Conservation (phyloP, 2,797 vertebrate species). For the Muraenolepis orangiensis region DNA sequence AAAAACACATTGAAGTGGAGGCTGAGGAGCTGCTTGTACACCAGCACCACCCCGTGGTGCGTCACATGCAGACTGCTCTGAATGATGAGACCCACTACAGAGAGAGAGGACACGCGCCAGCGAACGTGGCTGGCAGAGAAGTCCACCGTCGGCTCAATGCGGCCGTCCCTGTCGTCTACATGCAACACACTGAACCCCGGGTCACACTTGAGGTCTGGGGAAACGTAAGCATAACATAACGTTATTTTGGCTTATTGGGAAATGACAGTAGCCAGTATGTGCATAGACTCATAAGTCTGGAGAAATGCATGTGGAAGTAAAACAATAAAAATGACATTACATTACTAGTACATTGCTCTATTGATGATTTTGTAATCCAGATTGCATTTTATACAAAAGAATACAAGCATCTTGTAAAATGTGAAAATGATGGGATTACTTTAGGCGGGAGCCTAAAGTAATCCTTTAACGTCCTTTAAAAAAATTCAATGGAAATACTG, state of each 20-base stretch:
- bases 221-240: neutral
- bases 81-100: conserved; percentile 81
- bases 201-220: conserved; percentile 63
- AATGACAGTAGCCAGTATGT: neutral
- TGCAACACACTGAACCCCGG: conserved; percentile 83
- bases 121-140: conserved; percentile 80
- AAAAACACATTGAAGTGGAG: conserved; percentile 83
- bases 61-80: conserved; percentile 63
- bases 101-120: conserved; percentile 83
- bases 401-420: neutral
- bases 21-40: conserved; percentile 76
- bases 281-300: neutral
- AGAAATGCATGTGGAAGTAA: neutral
- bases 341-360: neutral
- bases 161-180: conserved; percentile 63
- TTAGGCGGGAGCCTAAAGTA: neutral
- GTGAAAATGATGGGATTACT: neutral
- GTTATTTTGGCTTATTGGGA: neutral
- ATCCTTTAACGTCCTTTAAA: neutral
- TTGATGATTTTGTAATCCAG: neutral
- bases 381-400: neutral
- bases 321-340: no score
- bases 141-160: conserved; percentile 75
- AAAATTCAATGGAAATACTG: neutral
- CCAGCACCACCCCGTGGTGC: conserved; percentile 80